A percentile compares a stretch with the other conserved stretches of the same genome.
phyloP scores from a whole-genome alignment of 1,140 invertebrate species.

The Spodoptera litura region DNA sequence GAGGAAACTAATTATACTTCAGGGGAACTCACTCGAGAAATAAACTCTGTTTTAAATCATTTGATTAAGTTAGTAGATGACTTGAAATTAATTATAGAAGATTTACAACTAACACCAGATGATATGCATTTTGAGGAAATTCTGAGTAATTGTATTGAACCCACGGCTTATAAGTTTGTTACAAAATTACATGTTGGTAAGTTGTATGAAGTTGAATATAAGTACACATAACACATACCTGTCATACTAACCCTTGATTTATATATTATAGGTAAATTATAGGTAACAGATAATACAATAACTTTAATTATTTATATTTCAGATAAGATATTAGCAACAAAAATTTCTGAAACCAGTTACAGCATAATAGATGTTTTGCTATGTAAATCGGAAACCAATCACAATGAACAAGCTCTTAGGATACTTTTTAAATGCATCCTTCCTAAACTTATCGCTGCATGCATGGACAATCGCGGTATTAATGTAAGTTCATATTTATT shows the following conservation, averaged over 20 bases:
- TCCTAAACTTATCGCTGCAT: conserved; percentile 74
- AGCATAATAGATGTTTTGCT: conserved; percentile 75
- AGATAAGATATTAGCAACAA: conserved; percentile 73
- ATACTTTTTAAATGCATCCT: conserved; percentile 75
- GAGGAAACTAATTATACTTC: conserved; percentile 71
- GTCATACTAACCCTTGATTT: no score
- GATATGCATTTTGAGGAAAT: conserved; percentile 84
- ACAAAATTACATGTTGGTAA: conserved; percentile 77
- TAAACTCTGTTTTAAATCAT: conserved; percentile 70
- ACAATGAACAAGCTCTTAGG: conserved; percentile 64
- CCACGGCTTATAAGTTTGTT: conserved; percentile 72
- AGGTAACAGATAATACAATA: no score
- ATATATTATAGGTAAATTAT: no score
- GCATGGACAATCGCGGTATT: conserved; percentile 64
- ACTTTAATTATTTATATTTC: conserved; percentile 17
- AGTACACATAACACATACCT: no score
- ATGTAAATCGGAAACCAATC: conserved; percentile 60
- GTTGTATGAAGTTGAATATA: conserved; percentile 2
- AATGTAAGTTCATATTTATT: conserved; percentile 65
- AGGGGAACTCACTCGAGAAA: conserved; percentile 67
- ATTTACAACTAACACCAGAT: conserved; percentile 65
- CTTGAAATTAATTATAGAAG: conserved; percentile 63
- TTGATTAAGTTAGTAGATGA: conserved; percentile 68
- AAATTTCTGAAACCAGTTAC: conserved; percentile 67
- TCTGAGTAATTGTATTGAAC: conserved; percentile 73